A percentile compares a stretch with the other conserved stretches of the same genome.
phyloP scores from a whole-genome alignment of 1,140 invertebrate genomes.

The Heliothis subflexa region DNA sequence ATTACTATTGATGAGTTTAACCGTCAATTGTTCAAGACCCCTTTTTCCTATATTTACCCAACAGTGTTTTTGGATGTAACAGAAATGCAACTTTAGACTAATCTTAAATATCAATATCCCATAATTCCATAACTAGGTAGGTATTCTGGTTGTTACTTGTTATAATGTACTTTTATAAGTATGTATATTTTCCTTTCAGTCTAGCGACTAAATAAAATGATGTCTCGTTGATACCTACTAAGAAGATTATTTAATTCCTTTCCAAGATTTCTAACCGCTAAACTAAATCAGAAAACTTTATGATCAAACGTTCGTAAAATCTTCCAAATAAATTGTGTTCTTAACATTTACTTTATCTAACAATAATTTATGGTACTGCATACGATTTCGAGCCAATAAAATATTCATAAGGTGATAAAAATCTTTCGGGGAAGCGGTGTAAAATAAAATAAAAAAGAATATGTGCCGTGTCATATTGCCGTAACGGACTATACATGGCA shows the following conservation, averaged over 20 bases:
- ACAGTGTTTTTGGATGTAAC: no score
- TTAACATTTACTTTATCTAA: constrained; percentile 40
- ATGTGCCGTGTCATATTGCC: constrained; percentile 45
- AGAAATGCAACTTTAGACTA: no score
- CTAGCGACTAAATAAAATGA: not conserved
- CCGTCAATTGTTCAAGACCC: no score
- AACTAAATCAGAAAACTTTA: constrained; percentile 27
- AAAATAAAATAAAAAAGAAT: constrained; percentile 38
- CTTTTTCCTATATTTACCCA: no score
- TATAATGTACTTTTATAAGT: no score
- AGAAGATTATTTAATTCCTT: not conserved
- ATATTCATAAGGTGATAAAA: constrained; percentile 63
- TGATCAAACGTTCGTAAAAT: constrained; percentile 24
- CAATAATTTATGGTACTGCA: constrained; percentile 52
- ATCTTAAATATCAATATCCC: no score
- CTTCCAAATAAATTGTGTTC: constrained; percentile 41
- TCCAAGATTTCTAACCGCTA: not conserved
- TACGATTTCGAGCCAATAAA: constrained; percentile 57
- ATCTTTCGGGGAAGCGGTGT: constrained; percentile 56
- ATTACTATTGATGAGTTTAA: no score
- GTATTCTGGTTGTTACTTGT: no score
- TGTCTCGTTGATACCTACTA: not conserved
- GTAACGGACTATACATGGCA: constrained; percentile 18
- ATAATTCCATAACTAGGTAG: no score
- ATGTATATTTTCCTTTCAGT: not conserved